These are phyloP conservation scores for Drosophila suboccidentalis DNA, from an alignment of 2,888 invertebrate genomes.

Conservation along the genomic window DNA sequence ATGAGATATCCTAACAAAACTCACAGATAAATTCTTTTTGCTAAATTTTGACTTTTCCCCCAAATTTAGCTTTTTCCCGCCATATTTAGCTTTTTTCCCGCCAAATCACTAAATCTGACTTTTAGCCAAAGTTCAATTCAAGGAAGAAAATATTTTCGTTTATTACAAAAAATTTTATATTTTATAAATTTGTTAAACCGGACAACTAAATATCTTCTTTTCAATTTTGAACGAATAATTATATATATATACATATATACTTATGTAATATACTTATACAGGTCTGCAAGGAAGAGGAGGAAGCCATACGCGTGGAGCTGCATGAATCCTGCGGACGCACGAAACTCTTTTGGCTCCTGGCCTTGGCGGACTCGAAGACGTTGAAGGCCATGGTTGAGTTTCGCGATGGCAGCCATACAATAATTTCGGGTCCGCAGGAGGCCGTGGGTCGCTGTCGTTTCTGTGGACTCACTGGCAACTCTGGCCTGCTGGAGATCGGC, in stretches of 20 bases:
- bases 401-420: constrained; percentile 89
- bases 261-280: constrained; percentile 25
- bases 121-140: no score
- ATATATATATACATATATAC: background rate
- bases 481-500: constrained; percentile 95
- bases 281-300: constrained; percentile 96
- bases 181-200: no score
- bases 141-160: no score
- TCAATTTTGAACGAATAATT: no score
- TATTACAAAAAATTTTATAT: no score
- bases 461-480: constrained; percentile 94
- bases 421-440: constrained; percentile 86
- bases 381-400: constrained; percentile 96
- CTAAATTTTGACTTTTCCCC: no score
- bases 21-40: no score
- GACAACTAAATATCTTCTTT: no score
- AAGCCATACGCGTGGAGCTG: constrained; percentile 97
- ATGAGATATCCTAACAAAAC: no score
- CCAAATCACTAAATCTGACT: no score
- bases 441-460: constrained; percentile 94
- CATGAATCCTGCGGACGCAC: constrained; percentile 98
- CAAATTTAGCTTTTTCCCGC: no score
- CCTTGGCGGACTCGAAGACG: constrained; percentile 96
- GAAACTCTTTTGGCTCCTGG: constrained; percentile 97
- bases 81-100: no score